Evolutionary conservation across 2,113 vertebrate species (phyloP), one percentile per base, ranked within the genome.

Genomic region (Symphodus melops): DNA sequence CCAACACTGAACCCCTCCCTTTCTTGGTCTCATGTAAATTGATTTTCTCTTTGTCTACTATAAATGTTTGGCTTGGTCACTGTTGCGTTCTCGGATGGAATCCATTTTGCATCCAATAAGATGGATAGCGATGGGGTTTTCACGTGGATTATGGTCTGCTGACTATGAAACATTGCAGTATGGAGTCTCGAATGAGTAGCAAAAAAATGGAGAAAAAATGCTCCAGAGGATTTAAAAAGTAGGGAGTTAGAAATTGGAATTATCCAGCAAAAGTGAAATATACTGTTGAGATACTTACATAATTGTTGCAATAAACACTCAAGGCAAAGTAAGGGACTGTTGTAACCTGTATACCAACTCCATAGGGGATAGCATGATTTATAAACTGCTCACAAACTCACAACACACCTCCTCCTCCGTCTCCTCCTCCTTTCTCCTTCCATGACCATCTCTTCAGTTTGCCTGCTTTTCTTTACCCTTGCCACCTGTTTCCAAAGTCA

Each of bases 31-130:
- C 80, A 82, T 87, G 84, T 86, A 84, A 91, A 91, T 88, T 61
- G 77, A 88, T 84, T 88, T 91, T 75, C 41, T 81, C 67, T 56
- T 74, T 81, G 72, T 84, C 72, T 72, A 68, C 72, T 88, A 59
- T 84, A 77, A 82, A 85, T 71, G 83, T 86, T 88, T 81, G 81
- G 68, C 80, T 88, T 82, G 87, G 82, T 82, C 68, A 82, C 74
- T 81, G 80, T 87, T 87, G 86, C 82, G 57, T 85, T 86, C 56
- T 61, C 9, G 37, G 70, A 72, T 75, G 72, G 72, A 90, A 87
- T 86, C 65, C 51, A 83, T 86, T 86, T 85, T 57, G 56, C 73
- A 75, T 88, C 73, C 80, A 70, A 19, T 76, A 81, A 83, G 82
- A 88, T 61, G 60, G 67, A 82, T 78, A 63, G 74, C 59, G 17